These are phyloP conservation scores for Speoplatyrhinus poulsoni DNA, from an alignment of 2,113 vertebrate genomes.

Conservation along the genomic window DNA sequence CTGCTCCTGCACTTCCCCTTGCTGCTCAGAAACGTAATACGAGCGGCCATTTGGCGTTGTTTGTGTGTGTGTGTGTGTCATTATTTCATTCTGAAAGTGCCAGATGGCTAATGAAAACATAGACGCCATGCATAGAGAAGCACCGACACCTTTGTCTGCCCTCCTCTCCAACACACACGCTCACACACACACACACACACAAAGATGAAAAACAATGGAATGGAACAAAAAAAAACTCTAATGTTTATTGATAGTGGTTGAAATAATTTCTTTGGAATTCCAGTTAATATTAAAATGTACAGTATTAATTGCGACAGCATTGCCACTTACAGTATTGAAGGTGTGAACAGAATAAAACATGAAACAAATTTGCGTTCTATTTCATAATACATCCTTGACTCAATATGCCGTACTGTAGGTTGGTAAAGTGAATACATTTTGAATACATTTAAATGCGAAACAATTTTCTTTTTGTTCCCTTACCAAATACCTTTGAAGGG, in stretches of 20 bases:
- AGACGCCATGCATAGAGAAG: constrained; percentile 21
- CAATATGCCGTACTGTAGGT: no score
- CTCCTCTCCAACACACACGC: neutral
- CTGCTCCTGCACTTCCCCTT: constrained; percentile 15
- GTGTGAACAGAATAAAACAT: neutral
- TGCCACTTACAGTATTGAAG: neutral
- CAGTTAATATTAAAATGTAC: constrained; percentile 17
- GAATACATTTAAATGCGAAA: no score
- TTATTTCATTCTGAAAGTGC: constrained; percentile 35
- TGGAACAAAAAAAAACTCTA: no score
- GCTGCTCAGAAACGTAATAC: constrained; percentile 56
- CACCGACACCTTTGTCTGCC: neutral
- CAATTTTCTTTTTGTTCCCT: no score
- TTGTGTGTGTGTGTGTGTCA: constrained; percentile 32
- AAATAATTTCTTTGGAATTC: constrained; percentile 8
- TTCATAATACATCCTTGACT: no score
- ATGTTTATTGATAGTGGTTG: constrained; percentile 22
- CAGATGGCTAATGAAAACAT: constrained; percentile 52
- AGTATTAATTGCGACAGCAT: constrained; percentile 8
- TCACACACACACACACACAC: neutral
- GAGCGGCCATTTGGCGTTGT: constrained; percentile 51
- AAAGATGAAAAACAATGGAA: neutral
- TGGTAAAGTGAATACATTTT: no score
- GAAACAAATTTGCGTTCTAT: no score
- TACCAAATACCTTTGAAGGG: no score